phyloP scores from a whole-genome alignment of 2,113 vertebrate species.

The Dromaius novaehollandiae region DNA sequence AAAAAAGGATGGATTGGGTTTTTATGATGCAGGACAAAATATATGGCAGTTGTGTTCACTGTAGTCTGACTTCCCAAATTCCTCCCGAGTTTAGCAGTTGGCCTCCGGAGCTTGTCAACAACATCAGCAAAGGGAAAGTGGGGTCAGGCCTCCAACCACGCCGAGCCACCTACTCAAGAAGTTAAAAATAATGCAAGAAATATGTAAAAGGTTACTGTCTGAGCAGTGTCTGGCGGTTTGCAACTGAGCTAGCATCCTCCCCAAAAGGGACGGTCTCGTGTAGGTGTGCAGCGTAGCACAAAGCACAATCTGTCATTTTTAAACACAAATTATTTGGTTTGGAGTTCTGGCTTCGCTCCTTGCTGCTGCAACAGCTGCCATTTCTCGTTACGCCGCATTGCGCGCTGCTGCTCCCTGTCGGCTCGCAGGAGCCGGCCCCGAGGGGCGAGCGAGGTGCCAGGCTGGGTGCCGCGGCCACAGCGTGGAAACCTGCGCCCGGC shows the following conservation, averaged over 20 bases:
- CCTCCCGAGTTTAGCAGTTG: not conserved
- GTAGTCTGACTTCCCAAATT: not conserved
- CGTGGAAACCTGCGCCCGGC: accelerated
- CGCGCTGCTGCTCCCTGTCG: accelerated
- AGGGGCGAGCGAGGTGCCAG: too few species aligned
- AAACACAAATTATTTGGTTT: not conserved
- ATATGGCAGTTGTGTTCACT: not conserved
- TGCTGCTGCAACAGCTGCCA: accelerated
- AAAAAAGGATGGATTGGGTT: not conserved
- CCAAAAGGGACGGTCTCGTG: accelerated
- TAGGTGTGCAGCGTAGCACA: not conserved
- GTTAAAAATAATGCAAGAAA: not conserved
- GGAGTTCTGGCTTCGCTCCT: too few species aligned
- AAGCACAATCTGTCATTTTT: not conserved
- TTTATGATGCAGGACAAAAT: not conserved
- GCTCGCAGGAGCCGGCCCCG: accelerated
- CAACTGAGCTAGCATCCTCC: not conserved
- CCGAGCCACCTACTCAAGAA: not conserved
- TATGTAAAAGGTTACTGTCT: not conserved
- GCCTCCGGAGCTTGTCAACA: not conserved
- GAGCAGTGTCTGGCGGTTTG: accelerated
- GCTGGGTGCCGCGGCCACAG: too few species aligned
- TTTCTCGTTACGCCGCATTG: not conserved
- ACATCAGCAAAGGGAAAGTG: not conserved
- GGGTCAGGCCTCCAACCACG: not conserved